Percentiles rank a stretch among this genome's conserved stretches.
Conservation (phyloP, 2,888 invertebrate species). For the Thelaira solivaga region DNA sequence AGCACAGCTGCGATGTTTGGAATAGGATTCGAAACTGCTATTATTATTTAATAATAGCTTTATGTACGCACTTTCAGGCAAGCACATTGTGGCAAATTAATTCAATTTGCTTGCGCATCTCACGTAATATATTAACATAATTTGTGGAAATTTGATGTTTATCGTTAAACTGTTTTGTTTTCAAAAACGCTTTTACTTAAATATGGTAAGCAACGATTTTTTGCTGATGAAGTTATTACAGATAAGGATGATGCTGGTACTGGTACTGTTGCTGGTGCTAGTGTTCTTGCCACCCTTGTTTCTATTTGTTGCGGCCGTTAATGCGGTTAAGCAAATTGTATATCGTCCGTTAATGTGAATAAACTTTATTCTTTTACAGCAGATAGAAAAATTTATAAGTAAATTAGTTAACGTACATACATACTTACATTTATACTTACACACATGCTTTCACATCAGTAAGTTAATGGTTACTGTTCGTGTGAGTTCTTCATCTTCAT, state of each 20-base stretch:
- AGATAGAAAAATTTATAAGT: background rate
- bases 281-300: background rate
- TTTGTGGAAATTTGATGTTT: constrained; percentile 77
- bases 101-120: constrained; percentile 72
- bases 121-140: constrained; percentile 77
- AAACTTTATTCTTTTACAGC: background rate
- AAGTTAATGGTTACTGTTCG: constrained; percentile 31
- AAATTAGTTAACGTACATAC: background rate
- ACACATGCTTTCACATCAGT: constrained; percentile 43
- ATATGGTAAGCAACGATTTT: background rate
- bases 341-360: background rate
- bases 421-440: too few species aligned
- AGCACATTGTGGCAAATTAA: background rate
- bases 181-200: constrained; percentile 50
- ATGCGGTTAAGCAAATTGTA: background rate
- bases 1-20: too few species aligned
- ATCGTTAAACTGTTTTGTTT: constrained; percentile 75
- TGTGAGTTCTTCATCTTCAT: too few species aligned
- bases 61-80: background rate
- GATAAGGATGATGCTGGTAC: background rate
- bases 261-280: background rate
- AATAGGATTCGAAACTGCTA: too few species aligned
- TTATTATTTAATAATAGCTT: constrained; percentile 1
- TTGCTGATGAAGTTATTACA: background rate
- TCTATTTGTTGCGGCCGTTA: background rate